Conservation (phyloP, 2,888 invertebrate species). For the Andrena dorsata region DNA sequence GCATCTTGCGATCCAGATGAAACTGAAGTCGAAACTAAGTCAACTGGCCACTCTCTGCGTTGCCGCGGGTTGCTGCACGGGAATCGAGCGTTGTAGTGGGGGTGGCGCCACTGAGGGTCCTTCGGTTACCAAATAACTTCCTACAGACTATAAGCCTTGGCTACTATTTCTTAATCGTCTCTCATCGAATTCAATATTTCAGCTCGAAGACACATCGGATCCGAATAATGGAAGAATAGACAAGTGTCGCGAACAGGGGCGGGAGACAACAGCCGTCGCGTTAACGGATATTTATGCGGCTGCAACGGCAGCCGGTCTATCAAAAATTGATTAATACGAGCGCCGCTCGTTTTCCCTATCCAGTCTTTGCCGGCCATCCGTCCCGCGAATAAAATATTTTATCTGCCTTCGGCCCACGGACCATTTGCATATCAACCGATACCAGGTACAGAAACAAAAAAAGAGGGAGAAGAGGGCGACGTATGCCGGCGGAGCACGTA, state of each 20-base stretch:
- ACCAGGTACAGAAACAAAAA: constrained; percentile 31
- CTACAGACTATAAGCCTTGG: no score
- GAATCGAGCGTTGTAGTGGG: no score
- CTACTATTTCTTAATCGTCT: no score
- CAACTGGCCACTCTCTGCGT: neutral
- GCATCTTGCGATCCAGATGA: constrained; percentile 8
- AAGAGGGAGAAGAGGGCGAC: constrained; percentile 8
- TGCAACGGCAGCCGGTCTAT: constrained; percentile 29
- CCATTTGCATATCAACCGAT: constrained; percentile 67
- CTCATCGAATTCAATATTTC: no score
- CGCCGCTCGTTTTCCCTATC: constrained; percentile 23
- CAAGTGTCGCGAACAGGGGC: constrained; percentile 15
- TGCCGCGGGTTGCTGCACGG: no score
- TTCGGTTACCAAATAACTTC: neutral
- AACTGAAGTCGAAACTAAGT: neutral
- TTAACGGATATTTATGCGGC: constrained; percentile 59
- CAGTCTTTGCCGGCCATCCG: constrained; percentile 30
- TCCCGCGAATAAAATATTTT: constrained; percentile 62
- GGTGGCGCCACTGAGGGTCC: neutral
- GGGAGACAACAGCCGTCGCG: constrained; percentile 30
- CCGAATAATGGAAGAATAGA: neutral
- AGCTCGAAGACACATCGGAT: no score
- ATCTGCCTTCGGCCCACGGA: constrained; percentile 56
- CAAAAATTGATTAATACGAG: constrained; percentile 64
- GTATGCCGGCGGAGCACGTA: constrained; percentile 33